phyloP scores from a whole-genome alignment of 2,888 invertebrate species.

The Leucoma salicis region DNA sequence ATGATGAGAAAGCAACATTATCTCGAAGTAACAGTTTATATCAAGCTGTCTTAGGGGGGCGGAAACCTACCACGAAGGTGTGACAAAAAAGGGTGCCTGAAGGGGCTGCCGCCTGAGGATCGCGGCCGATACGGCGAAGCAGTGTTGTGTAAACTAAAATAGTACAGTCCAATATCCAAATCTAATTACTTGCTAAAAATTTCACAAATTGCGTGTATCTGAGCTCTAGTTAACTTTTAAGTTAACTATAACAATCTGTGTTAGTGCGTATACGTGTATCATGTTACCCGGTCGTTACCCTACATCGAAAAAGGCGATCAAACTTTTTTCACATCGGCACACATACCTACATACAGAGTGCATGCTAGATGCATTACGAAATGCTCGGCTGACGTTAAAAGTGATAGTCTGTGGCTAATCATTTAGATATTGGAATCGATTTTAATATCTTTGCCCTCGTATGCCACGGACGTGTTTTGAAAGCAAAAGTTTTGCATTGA shows the following conservation, averaged over 20 bases:
- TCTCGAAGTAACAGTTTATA: too few species aligned
- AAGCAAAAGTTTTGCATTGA: slow-evolving; percentile 28
- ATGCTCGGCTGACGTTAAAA: slow-evolving; percentile 21
- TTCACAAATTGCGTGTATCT: too few species aligned
- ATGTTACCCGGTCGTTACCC: slow-evolving; percentile 31
- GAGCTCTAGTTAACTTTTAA: too few species aligned
- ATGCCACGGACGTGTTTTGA: slow-evolving; percentile 7
- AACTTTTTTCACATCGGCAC: slow-evolving; percentile 24
- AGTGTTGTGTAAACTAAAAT: too few species aligned
- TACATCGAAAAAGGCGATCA: slow-evolving; percentile 25
- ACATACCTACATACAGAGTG: slow-evolving; percentile 31
- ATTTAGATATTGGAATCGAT: slow-evolving; percentile 9
- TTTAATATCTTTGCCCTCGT: slow-evolving; percentile 13
- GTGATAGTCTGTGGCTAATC: slow-evolving; percentile 34
- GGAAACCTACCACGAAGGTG: too few species aligned
- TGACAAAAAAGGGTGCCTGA: too few species aligned
- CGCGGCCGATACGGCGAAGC: too few species aligned
- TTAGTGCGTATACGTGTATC: slow-evolving; percentile 10
- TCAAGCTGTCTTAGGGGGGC: too few species aligned
- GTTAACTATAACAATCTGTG: neutral
- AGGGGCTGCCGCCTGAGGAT: too few species aligned
- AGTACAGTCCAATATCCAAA: too few species aligned
- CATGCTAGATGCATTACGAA: slow-evolving; percentile 37
- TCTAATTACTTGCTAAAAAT: too few species aligned
- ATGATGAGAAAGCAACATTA: too few species aligned